These are phyloP conservation scores for Stenolophus ochropezus DNA, from an alignment of 2,888 invertebrate genomes.

Conservation along the genomic window DNA sequence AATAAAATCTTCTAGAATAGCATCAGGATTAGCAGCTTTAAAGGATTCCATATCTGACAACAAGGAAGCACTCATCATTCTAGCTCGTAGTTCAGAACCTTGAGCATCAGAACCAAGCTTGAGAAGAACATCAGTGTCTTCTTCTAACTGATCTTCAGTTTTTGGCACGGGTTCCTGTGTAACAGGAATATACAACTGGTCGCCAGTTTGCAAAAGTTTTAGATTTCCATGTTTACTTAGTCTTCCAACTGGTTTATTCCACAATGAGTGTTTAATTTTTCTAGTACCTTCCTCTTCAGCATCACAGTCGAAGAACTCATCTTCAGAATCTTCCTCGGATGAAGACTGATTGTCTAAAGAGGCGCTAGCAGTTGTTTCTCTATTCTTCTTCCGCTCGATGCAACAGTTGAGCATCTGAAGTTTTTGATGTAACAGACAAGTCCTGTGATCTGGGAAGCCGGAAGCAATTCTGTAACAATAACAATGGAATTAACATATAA, in stretches of 20 bases:
- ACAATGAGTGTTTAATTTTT: conserved; percentile 72
- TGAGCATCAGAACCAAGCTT: conserved; percentile 90
- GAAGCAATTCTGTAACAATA: conserved; percentile 81
- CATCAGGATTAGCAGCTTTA: conserved; percentile 97
- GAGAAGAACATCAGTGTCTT: conserved; percentile 92
- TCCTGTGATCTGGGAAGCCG: conserved; percentile 90
- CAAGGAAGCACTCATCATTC: conserved; percentile 96
- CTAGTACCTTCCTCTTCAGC: conserved; percentile 73
- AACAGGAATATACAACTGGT: conserved; percentile 85
- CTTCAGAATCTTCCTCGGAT: conserved; percentile 73
- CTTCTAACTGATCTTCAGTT: conserved; percentile 97
- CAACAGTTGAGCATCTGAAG: conserved; percentile 91
- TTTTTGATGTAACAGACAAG: conserved; percentile 95
- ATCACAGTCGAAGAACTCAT: conserved; percentile 90
- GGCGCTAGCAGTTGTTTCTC: conserved; percentile 70
- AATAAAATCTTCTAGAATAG: conserved; percentile 94
- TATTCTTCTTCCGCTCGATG: conserved; percentile 78
- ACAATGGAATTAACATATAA: conserved; percentile 59
- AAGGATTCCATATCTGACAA: conserved; percentile 99
- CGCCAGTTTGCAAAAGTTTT: conserved; percentile 81
- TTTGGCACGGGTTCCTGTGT: conserved; percentile 96
- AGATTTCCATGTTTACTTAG: conserved; percentile 81
- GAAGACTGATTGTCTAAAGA: conserved; percentile 63
- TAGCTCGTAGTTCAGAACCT: conserved; percentile 88
- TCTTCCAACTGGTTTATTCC: conserved; percentile 82